Base-by-base conservation (phyloP, 1,140 invertebrate genomes). In the Notospermus geniculatus region DNA sequence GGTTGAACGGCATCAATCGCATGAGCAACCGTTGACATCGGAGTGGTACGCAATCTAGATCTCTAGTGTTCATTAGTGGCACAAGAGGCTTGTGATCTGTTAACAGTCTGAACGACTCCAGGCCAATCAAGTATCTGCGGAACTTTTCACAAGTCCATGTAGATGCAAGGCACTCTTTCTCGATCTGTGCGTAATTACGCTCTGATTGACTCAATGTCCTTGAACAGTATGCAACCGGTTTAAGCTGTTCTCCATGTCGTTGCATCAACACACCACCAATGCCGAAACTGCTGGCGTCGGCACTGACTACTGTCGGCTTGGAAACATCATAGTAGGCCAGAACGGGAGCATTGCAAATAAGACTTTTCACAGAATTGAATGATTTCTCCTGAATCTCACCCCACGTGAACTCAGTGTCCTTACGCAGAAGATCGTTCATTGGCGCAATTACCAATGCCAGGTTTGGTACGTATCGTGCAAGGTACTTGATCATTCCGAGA, bases 141-240 rank as follows among this genome's bases (percentile, higher is more conserved):
- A 85, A 86, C 69, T 83, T 82, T 55, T 77, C 73, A 13, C 86
- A 74, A 5, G 77, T 58, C 41, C 57, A 67, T 17, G 56, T 27
- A 25, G 45, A 27, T 7, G 59, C 64, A n/a, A 82, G 66, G 15
- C 77, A 82, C 73, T 87, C 83, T 66, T 79, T 83, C 43, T 86
- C 82, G 39, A 84, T 79, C 59, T 82, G 78, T 19, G 77, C 65
- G 50, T 85, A 83, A 50, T 78, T 81, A 63, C 71, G 59, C 66
- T 85, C 79, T 2, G 80, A 67, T 29, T 67, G 50, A 15, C 70
- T 76, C 19, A 86, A 67, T 5, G 75, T 75, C 32, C 78, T 64
- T 9, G 83, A 84, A 19, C 74, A 82, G 68, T 71, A 83, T 11
- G 72, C 73, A 43, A 81, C 74, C 2, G 79, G 77, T 39, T 66